Conservation (phyloP, 2,888 invertebrate species). For the Diarsia brunnea region DNA sequence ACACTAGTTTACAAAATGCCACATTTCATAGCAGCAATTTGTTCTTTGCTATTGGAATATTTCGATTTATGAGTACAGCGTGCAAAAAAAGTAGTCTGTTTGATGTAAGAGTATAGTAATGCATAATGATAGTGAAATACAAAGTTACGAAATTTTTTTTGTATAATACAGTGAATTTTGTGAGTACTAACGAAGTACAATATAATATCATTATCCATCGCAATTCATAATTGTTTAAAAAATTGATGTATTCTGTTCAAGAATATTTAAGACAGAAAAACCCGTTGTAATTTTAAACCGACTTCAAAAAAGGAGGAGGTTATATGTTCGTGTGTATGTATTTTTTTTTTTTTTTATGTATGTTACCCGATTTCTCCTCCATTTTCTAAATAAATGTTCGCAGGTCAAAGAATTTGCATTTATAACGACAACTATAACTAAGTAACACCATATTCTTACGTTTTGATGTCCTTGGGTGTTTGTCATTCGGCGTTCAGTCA, state of each 20-base stretch:
- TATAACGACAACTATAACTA: no score
- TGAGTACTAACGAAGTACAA: neutral
- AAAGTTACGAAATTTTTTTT: neutral
- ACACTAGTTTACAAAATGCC: constrained; percentile 16
- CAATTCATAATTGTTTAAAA: neutral
- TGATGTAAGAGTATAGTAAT: neutral
- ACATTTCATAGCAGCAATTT: no score
- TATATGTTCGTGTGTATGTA: no score
- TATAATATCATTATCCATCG: neutral
- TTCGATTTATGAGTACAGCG: neutral
- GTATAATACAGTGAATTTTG: no score
- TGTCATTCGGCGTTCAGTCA: neutral
- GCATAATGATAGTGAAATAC: neutral
- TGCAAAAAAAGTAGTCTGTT: neutral
- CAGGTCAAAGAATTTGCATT: no score
- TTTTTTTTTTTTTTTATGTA: no score
- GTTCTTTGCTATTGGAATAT: constrained; percentile 1
- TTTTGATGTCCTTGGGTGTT: neutral
- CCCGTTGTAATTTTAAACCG: no score
- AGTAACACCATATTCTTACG: no score
- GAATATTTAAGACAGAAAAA: neutral
- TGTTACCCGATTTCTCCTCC: no score
- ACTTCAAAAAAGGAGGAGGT: no score
- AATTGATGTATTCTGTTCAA: neutral
- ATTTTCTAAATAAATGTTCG: no score